Percentiles rank a stretch among this genome's conserved stretches.
phyloP scores from a whole-genome alignment of 2,113 vertebrate species.

The Alethe castanea region DNA sequence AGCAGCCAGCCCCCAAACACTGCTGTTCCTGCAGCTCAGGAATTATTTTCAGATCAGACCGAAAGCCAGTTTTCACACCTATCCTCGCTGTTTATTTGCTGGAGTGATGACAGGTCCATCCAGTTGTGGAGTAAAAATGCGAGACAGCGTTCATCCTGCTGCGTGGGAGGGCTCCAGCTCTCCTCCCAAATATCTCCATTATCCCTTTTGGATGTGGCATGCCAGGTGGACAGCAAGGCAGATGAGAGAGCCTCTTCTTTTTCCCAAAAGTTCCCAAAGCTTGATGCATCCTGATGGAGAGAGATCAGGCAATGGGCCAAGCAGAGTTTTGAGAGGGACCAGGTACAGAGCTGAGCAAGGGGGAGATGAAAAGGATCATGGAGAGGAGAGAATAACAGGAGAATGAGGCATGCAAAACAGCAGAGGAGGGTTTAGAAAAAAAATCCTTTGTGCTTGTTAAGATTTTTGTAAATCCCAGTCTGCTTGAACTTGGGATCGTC shows the following conservation, averaged over 20 bases:
- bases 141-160: not conserved
- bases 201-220: not conserved
- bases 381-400: not conserved
- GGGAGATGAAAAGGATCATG: not conserved
- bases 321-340: not conserved
- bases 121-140: not conserved
- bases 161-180: not conserved
- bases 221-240: not conserved
- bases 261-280: not conserved
- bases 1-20: not conserved
- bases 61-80: not conserved
- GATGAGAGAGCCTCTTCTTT: not conserved
- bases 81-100: conserved; percentile 2
- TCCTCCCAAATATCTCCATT: not conserved
- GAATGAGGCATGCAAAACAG: not conserved
- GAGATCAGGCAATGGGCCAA: not conserved
- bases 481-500: not conserved
- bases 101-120: not conserved
- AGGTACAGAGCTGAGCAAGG: not conserved
- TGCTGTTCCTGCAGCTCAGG: not conserved
- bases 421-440: conserved; percentile 1
- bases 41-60: not conserved
- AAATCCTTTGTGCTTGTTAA: conserved; percentile 34
- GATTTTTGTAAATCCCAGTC: conserved; percentile 27
- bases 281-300: not conserved